Evolutionary conservation across 2,888 invertebrate species (phyloP), one percentile per base, ranked within the genome.

Genomic region (Alloplasta piceator): DNA sequence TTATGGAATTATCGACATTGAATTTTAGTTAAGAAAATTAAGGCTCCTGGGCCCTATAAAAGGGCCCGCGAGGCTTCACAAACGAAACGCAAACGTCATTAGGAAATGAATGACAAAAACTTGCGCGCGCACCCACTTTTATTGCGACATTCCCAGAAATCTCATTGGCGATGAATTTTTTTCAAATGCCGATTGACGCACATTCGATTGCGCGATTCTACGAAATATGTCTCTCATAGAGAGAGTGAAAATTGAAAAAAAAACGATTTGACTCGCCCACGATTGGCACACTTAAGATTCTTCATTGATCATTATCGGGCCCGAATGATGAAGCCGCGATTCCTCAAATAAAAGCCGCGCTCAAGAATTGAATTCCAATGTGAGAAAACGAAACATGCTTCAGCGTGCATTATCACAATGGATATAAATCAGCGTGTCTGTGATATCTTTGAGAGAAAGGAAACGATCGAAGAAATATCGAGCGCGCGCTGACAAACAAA

Each of bases 161-260:
- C 26, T 26, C 26, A 26, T 26, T 26, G n/a, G n/a, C n/a, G n/a
- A n/a, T 3, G 3, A 26, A 26, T 26, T 26, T 26, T 26, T 26
- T 26, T 26, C 26, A 26, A 26, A 26, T n/a, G n/a, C n/a, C 26
- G 26, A 26, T 26, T 26, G 26, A 2, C 1, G 26, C 36, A 60
- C 55, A 78, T 67, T 74, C 36, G 48, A 58, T 74, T 50, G 26
- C 26, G 68, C 56, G 43, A 68, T 73, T 78, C 73, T 48, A 68
- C 73, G 73, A 68, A 78, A 63, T 26, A 26, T 26, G 26, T 26
- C 26, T 26, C 26, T 26, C 26, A 26, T 26, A 3, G 26, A 26
- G 26, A 26, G 26, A 26, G 26, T 26, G 26, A 26, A 26, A 26
- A 26, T 26, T 26, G 26, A 26, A 26, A 26, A 26, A 26, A 26